phyloP scores from a whole-genome alignment of 2,888 invertebrate species.

The Phyllotreta striolata region DNA sequence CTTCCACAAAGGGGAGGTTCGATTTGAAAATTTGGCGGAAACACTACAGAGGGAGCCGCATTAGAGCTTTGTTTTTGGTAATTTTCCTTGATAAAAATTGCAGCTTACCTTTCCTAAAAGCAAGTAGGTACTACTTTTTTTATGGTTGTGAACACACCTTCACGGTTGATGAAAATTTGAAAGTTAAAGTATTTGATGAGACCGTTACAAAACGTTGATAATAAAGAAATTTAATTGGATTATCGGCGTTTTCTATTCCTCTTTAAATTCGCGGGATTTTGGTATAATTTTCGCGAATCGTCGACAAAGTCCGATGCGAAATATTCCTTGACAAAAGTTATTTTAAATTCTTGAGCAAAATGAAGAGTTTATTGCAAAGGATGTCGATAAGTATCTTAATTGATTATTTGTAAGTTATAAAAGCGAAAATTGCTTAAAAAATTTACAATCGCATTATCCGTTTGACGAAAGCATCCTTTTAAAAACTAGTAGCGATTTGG shows the following conservation, averaged over 20 bases:
- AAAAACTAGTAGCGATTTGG: conserved; percentile 32
- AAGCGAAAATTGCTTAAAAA: conserved; percentile 17
- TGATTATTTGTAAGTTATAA: conserved; percentile 19
- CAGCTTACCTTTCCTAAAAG: no score
- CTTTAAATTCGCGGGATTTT: no score
- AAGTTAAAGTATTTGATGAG: conserved; percentile 26
- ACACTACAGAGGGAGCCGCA: no score
- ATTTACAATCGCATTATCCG: conserved; percentile 23
- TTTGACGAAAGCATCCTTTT: conserved; percentile 25
- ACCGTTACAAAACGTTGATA: conserved; percentile 8
- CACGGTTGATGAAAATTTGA: conserved; percentile 27
- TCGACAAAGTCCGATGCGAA: no score
- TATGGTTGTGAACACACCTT: conserved; percentile 24
- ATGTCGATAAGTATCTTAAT: conserved; percentile 5
- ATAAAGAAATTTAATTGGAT: conserved; percentile 22
- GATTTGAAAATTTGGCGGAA: no score
- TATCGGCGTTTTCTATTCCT: neutral
- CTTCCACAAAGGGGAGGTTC: no score
- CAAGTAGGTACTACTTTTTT: conserved; percentile 4
- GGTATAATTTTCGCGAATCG: no score
- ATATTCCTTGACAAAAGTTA: no score
- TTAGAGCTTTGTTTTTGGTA: no score
- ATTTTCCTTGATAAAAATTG: no score
- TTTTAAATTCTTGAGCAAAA: conserved; percentile 7
- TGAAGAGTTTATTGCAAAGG: conserved; percentile 7